Evolutionary conservation across 2,797 vertebrate species (phyloP).

Genomic region (Diplodus puntazzo): DNA sequence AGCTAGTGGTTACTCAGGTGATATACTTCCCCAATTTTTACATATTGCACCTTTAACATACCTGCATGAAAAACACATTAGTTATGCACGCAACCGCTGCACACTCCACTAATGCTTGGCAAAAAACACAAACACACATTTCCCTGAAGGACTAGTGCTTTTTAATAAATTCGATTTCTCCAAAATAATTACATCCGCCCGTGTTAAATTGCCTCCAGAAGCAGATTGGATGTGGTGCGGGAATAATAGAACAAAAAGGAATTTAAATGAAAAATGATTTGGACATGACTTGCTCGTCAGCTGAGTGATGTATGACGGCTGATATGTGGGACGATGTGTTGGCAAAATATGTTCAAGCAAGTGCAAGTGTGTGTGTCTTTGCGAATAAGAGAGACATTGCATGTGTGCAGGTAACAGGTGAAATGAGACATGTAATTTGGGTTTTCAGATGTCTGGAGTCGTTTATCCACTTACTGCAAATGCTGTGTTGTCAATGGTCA

Average conservation of each 20-base stretch:
- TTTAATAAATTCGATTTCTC: neutral
- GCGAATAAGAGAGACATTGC: neutral
- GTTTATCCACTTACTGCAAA: constrained; percentile 8
- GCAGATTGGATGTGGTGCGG: neutral
- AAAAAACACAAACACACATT: neutral
- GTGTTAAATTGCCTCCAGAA: constrained; percentile 7
- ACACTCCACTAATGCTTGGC: neutral
- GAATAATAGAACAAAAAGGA: neutral
- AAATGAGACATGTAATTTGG: constrained; percentile 19
- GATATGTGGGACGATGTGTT: neutral
- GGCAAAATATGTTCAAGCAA: neutral
- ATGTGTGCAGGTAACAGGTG: neutral
- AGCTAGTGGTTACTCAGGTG: no score
- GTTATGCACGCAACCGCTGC: neutral
- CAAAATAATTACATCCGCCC: neutral
- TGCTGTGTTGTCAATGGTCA: neutral
- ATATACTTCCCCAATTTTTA: no score
- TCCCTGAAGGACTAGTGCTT: neutral
- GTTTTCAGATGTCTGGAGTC: constrained; percentile 4
- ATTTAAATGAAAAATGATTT: constrained; percentile 10
- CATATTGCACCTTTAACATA: neutral
- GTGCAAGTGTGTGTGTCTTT: constrained; percentile 7
- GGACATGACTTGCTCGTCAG: constrained; percentile 4
- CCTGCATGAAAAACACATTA: neutral
- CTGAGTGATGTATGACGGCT: constrained; percentile 2